Evolutionary conservation across 1,140 invertebrate species (phyloP).

Genomic region (Halictus rubicundus): DNA sequence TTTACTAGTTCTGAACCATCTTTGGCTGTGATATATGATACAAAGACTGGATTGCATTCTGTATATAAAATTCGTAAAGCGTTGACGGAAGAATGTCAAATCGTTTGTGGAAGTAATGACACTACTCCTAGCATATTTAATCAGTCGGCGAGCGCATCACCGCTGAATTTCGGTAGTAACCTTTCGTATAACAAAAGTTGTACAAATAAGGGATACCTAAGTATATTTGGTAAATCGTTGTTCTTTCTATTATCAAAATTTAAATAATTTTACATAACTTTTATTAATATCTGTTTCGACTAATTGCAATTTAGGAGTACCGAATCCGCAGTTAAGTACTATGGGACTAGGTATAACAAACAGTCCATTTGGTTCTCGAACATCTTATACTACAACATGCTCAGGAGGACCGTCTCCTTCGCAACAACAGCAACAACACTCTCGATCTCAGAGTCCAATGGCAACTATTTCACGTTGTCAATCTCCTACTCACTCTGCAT

Average conservation of each 20-base stretch:
- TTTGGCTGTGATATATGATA: conserved; percentile 88
- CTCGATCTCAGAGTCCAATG: conserved; percentile 84
- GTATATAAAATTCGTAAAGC: conserved; percentile 91
- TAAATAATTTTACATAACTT: background rate
- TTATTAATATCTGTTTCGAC: background rate
- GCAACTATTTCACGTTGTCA: conserved; percentile 80
- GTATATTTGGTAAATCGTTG: conserved; percentile 70
- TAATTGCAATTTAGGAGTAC: conserved; percentile 60
- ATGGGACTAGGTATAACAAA: conserved; percentile 64
- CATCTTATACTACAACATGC: conserved; percentile 73
- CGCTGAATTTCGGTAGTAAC: conserved; percentile 67
- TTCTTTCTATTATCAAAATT: background rate
- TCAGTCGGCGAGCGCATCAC: conserved; percentile 75
- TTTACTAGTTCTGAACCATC: conserved; percentile 85
- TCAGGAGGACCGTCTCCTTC: conserved; percentile 68
- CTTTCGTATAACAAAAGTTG: conserved; percentile 65
- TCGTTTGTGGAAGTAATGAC: conserved; percentile 81
- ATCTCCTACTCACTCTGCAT: conserved; percentile 76
- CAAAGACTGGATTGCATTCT: conserved; percentile 88
- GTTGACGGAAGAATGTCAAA: conserved; percentile 85
- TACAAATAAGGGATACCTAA: conserved; percentile 69
- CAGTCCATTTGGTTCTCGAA: conserved; percentile 73
- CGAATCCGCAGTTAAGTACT: conserved; percentile 67
- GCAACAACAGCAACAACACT: conserved; percentile 77
- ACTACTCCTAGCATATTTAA: conserved; percentile 79